Evolutionary conservation across 2,113 vertebrate species (phyloP).

Genomic region (Carassius gibelio): DNA sequence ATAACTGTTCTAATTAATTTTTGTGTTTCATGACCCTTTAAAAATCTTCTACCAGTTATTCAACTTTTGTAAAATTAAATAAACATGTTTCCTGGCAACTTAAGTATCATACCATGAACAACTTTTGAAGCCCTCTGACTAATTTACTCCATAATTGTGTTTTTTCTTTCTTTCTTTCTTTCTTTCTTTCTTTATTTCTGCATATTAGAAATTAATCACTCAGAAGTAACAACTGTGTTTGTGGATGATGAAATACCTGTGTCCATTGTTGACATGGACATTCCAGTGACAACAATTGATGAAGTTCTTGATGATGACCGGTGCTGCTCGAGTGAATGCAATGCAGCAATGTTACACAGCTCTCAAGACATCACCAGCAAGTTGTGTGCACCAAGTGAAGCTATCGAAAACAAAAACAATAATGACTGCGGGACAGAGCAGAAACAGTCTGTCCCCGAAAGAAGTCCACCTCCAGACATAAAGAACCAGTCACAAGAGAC

Average conservation of each 20-base stretch:
- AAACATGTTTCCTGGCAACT: neutral
- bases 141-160: slow-evolving; percentile 11
- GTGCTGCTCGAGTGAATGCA: slow-evolving; percentile 47
- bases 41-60: neutral
- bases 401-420: slow-evolving; percentile 78
- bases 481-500: slow-evolving; percentile 2
- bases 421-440: slow-evolving; percentile 73
- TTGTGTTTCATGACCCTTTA: slow-evolving; percentile 1
- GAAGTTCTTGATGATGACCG: slow-evolving; percentile 74
- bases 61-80: neutral
- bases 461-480: slow-evolving; percentile 28
- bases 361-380: slow-evolving; percentile 46
- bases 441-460: slow-evolving; percentile 25
- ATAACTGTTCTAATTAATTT: neutral
- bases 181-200: neutral
- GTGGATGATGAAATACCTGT: slow-evolving; percentile 47
- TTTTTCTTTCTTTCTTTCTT: neutral
- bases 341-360: slow-evolving; percentile 48
- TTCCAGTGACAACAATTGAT: slow-evolving; percentile 93
- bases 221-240: slow-evolving; percentile 2
- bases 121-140: neutral
- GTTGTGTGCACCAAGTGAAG: slow-evolving; percentile 46
- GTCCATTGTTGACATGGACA: slow-evolving; percentile 70
- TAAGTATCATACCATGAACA: neutral
- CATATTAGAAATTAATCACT: slow-evolving; percentile 33